A percentile compares a stretch with the other conserved stretches of the same genome.
Conservation (phyloP, 2,113 vertebrate species). For the Corvus hawaiiensis region DNA sequence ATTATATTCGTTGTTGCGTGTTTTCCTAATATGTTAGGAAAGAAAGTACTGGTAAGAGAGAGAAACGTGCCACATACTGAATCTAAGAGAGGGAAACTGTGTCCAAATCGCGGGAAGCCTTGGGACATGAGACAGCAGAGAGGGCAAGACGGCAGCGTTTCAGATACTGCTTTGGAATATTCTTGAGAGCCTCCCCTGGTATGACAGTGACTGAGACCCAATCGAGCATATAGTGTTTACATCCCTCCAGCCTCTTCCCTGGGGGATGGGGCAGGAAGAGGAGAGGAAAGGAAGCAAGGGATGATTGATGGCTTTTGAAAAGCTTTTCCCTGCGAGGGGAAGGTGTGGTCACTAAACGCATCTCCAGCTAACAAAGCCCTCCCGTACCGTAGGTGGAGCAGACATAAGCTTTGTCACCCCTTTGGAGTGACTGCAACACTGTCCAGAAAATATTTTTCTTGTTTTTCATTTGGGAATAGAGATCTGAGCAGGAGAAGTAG, state of each 20-base stretch:
- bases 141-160: not conserved
- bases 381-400: not conserved
- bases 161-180: not conserved
- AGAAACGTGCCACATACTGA: not conserved
- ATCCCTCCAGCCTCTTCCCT: conserved; percentile 32
- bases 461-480: not conserved
- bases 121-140: not conserved
- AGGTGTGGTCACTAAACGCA: not conserved
- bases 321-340: not conserved
- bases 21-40: not conserved
- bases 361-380: conserved; percentile 24
- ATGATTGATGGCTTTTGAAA: conserved; percentile 27
- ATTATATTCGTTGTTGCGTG: not conserved
- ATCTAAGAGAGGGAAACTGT: not conserved
- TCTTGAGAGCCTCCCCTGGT: not conserved
- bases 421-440: not conserved
- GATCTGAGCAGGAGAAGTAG: not conserved
- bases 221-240: not conserved
- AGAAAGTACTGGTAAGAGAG: not conserved
- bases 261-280: conserved; percentile 29
- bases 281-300: conserved; percentile 12
- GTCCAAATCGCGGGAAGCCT: not conserved
- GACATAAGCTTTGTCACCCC: not conserved
- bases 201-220: not conserved
- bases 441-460: not conserved